A percentile compares a stretch with the other conserved stretches of the same genome.
phyloP scores from a whole-genome alignment of 2,113 vertebrate genomes.

The Poecilia latipinna region DNA sequence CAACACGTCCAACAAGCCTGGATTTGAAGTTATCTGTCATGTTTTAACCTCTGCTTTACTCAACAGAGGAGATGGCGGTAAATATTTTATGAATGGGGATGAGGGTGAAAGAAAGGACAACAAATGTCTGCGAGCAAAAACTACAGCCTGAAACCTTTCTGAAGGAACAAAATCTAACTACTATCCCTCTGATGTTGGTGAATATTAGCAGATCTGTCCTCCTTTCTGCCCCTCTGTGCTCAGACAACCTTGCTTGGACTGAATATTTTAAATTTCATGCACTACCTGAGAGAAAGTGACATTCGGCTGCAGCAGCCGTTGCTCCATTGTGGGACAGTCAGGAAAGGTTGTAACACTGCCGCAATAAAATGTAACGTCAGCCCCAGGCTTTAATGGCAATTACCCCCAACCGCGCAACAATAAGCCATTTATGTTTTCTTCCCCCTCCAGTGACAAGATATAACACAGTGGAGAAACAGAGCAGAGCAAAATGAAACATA shows the following conservation, averaged over 20 bases:
- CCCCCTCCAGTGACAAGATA: conserved; percentile 18
- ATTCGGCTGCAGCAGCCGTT: conserved; percentile 13
- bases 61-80: conserved; percentile 22
- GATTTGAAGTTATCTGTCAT: conserved; percentile 10
- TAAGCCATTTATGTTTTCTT: conserved; percentile 37
- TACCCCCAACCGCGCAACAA: conserved; percentile 50
- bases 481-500: background rate
- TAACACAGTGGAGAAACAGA: conserved; percentile 24
- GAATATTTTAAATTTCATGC: conserved; percentile 22
- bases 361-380: conserved; percentile 54
- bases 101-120: conserved; percentile 56
- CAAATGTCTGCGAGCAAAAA: conserved; percentile 30
- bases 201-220: conserved; percentile 32
- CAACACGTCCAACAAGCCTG: background rate
- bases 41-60: conserved; percentile 8
- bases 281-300: conserved; percentile 19
- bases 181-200: conserved; percentile 16
- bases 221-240: conserved; percentile 23
- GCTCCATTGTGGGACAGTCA: conserved; percentile 43
- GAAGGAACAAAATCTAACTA: background rate
- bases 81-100: conserved; percentile 57
- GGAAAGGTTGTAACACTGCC: conserved; percentile 34
- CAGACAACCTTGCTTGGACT: conserved; percentile 22
- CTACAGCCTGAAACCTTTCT: background rate
- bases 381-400: conserved; percentile 59